A percentile compares a stretch with the other conserved stretches of the same genome.
Evolutionary conservation across 1,140 invertebrate genomes (phyloP).

Genomic region (Diprion similis): DNA sequence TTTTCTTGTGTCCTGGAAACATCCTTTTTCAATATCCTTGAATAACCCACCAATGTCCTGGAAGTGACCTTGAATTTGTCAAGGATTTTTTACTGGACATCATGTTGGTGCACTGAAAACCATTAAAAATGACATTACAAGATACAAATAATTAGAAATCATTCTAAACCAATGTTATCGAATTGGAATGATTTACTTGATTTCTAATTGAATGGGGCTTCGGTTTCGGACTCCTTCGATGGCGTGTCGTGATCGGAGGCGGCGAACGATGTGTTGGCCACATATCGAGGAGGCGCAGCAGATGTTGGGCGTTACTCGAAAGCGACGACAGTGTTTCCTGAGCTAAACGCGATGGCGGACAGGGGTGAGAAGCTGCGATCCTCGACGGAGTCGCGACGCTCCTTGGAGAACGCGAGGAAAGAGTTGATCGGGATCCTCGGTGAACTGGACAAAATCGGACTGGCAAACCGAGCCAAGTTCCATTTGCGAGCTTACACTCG

Average conservation of each 20-base stretch:
- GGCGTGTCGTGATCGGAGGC: background rate
- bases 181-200: too few species aligned
- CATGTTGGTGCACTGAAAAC: too few species aligned
- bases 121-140: too few species aligned
- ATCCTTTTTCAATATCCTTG: too few species aligned
- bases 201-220: background rate
- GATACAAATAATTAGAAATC: too few species aligned
- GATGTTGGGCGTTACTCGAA: constrained; percentile 33
- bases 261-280: constrained; percentile 21
- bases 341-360: constrained; percentile 37
- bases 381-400: constrained; percentile 22
- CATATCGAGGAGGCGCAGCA: constrained; percentile 28
- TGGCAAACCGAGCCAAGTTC: constrained; percentile 23
- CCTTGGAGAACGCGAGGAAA: constrained; percentile 36
- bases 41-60: too few species aligned
- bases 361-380: constrained; percentile 20
- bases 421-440: constrained; percentile 35
- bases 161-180: too few species aligned
- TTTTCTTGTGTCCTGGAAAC: too few species aligned
- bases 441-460: constrained; percentile 31
- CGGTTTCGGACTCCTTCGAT: background rate
- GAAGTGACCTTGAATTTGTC: too few species aligned
- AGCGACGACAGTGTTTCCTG: constrained; percentile 27
- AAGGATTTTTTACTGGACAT: too few species aligned
- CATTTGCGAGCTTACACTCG: constrained; percentile 27